Base-by-base conservation (phyloP, 1,140 invertebrate genomes). In the Theocolax elegans region DNA sequence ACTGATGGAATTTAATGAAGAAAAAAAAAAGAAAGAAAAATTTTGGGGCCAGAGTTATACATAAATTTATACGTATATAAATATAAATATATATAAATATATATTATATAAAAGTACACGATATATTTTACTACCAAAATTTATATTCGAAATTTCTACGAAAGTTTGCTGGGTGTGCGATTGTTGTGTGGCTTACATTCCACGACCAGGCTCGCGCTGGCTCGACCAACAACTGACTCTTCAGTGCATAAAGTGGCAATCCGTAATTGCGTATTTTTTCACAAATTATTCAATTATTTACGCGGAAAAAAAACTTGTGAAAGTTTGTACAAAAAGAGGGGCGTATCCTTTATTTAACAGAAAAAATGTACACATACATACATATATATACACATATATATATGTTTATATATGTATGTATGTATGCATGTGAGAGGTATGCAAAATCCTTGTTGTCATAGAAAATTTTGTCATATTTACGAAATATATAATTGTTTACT, bases 121-220 rank as follows among this genome's bases (percentile, higher is more conserved):
- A 84, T 84, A 83, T 84, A 79, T 84, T 85, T 85, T 83, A 84
- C 74, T 84, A 84, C 79, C 81, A 83, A 85, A 85, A 85, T 85
- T 84, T 84, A 84, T 85, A 84, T 80, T 84, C 80, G 75, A 85
- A 84, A 85, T 84, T 85, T 84, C 78, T 83, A 85, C 75, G 78
- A 83, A 75, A n/a, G n/a, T 77, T 83, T 79, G 77, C 83, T 84
- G 76, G 73, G 62, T 76, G 74, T 72, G 75, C 76, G 75, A 77
- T 77, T 79, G n/a, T n/a, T n/a, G 78, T 81, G 83, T 84, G 81
- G 81, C 77, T 83, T 81, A 84, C 81, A 84, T 84, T 84, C 82
- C 82, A 83, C 81, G 78, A 79, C 76, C 76, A 73, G 75, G 74
- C 69, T 54, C 69, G 71, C 73, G 67, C 62, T 74, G 60, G 46